phyloP scores from a whole-genome alignment of 2,113 vertebrate genomes.

The Campylorhamphus procurvoides region DNA sequence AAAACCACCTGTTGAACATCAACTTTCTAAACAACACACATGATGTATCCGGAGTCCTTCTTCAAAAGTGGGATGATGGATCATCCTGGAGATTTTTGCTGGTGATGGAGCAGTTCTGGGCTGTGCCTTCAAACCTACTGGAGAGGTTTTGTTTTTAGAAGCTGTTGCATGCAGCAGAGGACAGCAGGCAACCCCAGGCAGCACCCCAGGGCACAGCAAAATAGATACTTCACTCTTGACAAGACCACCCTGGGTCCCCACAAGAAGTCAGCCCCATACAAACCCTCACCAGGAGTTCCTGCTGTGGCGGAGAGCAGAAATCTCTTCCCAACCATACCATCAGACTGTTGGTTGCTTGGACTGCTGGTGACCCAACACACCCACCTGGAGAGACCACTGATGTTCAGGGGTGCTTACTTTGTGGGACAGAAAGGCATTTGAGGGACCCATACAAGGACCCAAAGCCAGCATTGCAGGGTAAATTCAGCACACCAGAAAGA shows the following conservation, averaged over 20 bases:
- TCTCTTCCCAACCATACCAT: neutral
- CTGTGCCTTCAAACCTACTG: neutral
- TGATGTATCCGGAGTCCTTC: accelerated
- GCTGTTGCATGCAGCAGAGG: neutral
- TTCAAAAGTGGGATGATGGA: neutral
- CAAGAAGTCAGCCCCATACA: neutral
- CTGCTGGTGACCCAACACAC: neutral
- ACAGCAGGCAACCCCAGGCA: neutral
- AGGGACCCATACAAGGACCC: neutral
- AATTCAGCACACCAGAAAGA: neutral
- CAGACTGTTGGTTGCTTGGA: neutral
- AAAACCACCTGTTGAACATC: neutral
- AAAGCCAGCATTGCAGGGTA: neutral
- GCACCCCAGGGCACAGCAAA: neutral
- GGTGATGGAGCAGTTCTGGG: neutral
- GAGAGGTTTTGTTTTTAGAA: neutral
- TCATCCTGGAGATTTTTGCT: neutral
- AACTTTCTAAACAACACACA: neutral
- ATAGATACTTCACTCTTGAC: neutral
- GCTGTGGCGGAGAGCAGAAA: neutral
- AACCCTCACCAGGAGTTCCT: neutral
- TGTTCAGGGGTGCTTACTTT: neutral
- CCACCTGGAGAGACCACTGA: neutral
- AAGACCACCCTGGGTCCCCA: neutral
- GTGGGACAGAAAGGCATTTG: neutral